Percentiles rank a stretch among this genome's conserved stretches.
Conservation (phyloP, 2,113 vertebrate genomes). For the Festucalex cinctus region DNA sequence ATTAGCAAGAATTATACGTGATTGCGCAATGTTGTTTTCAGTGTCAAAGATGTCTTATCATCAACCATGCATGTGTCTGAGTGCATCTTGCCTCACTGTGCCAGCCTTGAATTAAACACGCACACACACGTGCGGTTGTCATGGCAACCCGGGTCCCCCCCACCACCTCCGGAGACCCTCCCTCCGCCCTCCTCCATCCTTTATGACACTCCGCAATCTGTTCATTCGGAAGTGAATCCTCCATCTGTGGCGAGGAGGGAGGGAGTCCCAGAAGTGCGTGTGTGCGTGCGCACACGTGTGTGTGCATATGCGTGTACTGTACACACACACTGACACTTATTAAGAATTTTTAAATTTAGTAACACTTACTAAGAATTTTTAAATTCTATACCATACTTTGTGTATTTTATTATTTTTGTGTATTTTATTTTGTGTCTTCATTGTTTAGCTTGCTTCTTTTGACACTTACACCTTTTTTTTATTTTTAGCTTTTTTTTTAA, state of each 20-base stretch:
- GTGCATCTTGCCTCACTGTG: background rate
- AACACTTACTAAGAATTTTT: no score
- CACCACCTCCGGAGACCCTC: slow-evolving; percentile 10
- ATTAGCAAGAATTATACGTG: background rate
- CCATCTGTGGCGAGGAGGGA: slow-evolving; percentile 16
- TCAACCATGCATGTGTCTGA: background rate
- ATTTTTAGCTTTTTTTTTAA: no score
- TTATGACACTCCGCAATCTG: slow-evolving; percentile 65
- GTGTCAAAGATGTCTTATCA: background rate
- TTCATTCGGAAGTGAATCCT: slow-evolving; percentile 60
- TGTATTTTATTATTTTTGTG: background rate
- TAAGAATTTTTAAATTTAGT: no score
- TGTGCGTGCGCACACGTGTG: background rate
- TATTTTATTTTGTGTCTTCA: slow-evolving; percentile 50
- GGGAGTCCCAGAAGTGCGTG: slow-evolving; percentile 27
- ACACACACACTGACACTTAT: no score
- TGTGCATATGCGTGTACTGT: no score
- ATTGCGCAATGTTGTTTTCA: background rate
- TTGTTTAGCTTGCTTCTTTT: no score
- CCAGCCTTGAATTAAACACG: slow-evolving; percentile 10
- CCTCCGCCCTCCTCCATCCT: slow-evolving; percentile 31
- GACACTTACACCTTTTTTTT: no score
- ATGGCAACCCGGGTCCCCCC: slow-evolving; percentile 58
- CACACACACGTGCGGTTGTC: slow-evolving; percentile 60
- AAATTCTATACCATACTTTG: no score